phyloP scores from a whole-genome alignment of 2,113 vertebrate genomes.

The Tragelaphus buxtoni region DNA sequence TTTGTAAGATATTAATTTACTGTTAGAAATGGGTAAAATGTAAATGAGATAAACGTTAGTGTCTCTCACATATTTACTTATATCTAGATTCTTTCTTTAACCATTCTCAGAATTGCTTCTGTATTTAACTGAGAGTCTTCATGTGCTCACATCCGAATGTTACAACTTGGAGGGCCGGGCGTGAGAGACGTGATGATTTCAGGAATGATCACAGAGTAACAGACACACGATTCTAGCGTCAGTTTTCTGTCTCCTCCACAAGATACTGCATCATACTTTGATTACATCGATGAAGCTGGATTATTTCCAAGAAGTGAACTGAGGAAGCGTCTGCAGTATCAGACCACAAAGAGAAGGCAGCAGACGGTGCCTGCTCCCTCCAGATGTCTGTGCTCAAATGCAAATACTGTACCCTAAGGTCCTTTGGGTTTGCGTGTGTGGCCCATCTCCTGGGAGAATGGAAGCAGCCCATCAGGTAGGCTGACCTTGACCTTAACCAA shows the following conservation, averaged over 20 bases:
- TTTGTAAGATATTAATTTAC: background rate
- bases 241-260: background rate
- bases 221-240: background rate
- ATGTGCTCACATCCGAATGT: background rate
- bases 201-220: background rate
- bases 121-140: background rate
- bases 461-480: background rate
- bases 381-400: background rate
- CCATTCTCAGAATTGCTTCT: background rate
- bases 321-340: background rate
- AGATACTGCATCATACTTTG: background rate
- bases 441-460: background rate
- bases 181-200: background rate
- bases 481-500: background rate
- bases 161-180: background rate
- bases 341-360: background rate
- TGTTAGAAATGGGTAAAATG: background rate
- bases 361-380: background rate
- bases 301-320: background rate
- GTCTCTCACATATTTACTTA: background rate
- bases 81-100: background rate
- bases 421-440: background rate
- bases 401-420: background rate
- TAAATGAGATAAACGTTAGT: background rate
- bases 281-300: background rate